Base-by-base conservation (phyloP, 2,888 invertebrate species). In the Apeira syringaria region DNA sequence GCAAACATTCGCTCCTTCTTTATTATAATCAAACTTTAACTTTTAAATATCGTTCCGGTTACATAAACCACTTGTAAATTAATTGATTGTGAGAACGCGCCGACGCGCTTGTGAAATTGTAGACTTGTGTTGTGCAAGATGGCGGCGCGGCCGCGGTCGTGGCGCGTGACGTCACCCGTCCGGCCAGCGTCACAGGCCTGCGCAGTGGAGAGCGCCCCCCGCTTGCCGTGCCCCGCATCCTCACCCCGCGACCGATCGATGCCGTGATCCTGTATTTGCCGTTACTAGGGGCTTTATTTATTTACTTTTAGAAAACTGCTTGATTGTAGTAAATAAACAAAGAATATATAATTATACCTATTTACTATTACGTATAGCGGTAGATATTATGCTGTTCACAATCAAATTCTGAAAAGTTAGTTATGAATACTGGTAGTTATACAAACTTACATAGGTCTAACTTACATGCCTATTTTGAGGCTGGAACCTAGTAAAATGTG, bases 131-230 rank as follows among this genome's bases (percentile, higher is more conserved):
- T 26, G 8, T 31, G 29, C 47, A 50, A 37, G 47, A 52, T 55
- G 55, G 47, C 46, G 36, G 28, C 45, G 9, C 3, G 15, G 24
- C 11, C 12, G 38, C 35, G 45, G 22, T 25, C 20, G 20, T 30
- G 36, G 17, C 43, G 17, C 36, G 24, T 42, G 47, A 51, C 53
- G 53, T 51, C 48, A 50, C 59, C 68, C 68, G 69, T 15, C 22
- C 30, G 39, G 26, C 63, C 8, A 30, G 31, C 66, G 69, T 64
- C 64, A 60, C 59, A 49, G 72, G 40, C 78, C 66, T 72, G 79
- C 80, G 77, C 78, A 70, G 35, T 61, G 50, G 9, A 9, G 3
- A 5, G 3, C 34, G 5, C 10, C 29, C 10, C 38, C 18, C 24
- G 12, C 27, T 0, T 6, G 18, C 7, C 44, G 46, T 37, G 34